Conservation (phyloP, 2,888 invertebrate genomes). For the Abrostola tripartita region DNA sequence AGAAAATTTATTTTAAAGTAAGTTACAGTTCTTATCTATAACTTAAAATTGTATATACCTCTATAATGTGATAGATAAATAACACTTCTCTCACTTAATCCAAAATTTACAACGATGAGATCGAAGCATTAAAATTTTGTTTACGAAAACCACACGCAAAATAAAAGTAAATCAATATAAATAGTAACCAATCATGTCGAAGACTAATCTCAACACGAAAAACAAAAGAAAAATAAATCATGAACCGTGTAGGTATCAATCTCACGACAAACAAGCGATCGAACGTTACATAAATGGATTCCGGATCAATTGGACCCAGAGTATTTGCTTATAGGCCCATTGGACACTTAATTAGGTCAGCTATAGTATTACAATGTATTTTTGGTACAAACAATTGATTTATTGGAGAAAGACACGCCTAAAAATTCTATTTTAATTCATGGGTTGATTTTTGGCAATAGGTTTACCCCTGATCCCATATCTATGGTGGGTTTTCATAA, state of each 20-base stretch:
- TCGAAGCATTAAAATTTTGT: no score
- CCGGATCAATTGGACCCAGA: constrained; percentile 7
- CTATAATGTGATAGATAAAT: no score
- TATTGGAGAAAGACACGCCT: constrained; percentile 1
- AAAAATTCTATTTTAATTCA: background rate
- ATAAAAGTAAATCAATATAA: no score
- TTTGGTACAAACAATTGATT: constrained; percentile 10
- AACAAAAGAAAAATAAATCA: background rate
- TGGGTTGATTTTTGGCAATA: no score
- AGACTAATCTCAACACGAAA: background rate
- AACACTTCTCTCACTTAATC: no score
- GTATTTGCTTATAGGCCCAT: constrained; percentile 31
- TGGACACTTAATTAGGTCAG: constrained; percentile 24
- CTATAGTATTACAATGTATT: constrained; percentile 2
- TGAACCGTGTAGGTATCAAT: background rate
- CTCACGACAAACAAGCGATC: constrained; percentile 8
- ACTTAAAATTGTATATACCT: no score
- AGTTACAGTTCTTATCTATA: background rate
- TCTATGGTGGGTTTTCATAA: no score
- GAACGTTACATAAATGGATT: background rate
- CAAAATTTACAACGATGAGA: no score
- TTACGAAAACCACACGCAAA: no score
- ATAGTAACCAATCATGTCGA: no score
- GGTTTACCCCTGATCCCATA: no score
- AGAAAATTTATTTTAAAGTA: background rate